Evolutionary conservation across 2,113 vertebrate genomes (phyloP).

Genomic region (Pheucticus melanocephalus): DNA sequence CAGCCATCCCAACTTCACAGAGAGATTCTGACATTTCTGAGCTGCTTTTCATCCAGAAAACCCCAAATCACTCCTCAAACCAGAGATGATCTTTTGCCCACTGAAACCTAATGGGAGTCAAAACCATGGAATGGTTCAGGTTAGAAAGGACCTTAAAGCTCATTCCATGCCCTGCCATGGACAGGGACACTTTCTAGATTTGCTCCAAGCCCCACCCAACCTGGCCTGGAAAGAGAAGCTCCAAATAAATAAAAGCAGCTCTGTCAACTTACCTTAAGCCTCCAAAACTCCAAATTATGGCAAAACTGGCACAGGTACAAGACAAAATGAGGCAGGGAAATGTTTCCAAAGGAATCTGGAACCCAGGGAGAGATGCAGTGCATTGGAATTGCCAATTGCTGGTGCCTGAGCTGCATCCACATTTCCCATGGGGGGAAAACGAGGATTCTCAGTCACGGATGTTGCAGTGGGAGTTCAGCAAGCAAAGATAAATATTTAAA

Average conservation of each 20-base stretch:
- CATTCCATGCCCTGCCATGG: not conserved
- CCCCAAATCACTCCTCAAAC: not conserved
- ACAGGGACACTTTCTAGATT: not conserved
- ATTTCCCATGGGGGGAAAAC: rapidly evolving
- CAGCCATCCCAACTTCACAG: rapidly evolving
- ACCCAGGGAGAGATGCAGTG: rapidly evolving
- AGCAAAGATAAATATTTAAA: not conserved
- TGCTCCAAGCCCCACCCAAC: not conserved
- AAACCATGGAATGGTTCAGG: not conserved
- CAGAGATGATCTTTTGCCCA: not conserved
- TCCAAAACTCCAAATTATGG: not conserved
- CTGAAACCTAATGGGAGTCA: not conserved
- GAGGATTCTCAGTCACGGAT: not conserved
- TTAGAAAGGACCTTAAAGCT: not conserved
- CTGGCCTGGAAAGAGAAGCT: not conserved
- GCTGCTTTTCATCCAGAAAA: not conserved
- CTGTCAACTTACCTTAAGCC: not conserved
- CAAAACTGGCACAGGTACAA: not conserved
- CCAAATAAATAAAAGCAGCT: not conserved
- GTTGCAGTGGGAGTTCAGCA: not conserved
- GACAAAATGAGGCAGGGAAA: not conserved
- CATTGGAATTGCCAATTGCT: rapidly evolving
- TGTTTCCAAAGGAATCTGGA: not conserved
- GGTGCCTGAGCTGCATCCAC: not conserved
- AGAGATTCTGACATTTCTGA: not conserved